Percentiles rank a stretch among this genome's conserved stretches.
phyloP scores from a whole-genome alignment of 2,888 invertebrate species.

The Pristionchus mayeri region DNA sequence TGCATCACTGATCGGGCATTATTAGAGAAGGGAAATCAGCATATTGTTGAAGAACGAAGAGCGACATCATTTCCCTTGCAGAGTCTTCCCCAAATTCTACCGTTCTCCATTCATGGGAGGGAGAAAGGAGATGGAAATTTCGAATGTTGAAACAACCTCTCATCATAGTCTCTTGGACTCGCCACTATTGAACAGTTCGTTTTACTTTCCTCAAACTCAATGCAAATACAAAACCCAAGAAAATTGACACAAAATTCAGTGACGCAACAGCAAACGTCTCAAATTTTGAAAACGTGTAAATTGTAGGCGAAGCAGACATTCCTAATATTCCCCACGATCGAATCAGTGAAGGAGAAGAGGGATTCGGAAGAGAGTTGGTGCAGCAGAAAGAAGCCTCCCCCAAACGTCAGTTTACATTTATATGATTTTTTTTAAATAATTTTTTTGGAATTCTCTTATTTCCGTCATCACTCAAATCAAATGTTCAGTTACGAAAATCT shows the following conservation, averaged over 20 bases:
- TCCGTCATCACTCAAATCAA: too few species aligned
- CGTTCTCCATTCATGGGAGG: slow-evolving; percentile 76
- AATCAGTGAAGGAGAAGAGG: background rate
- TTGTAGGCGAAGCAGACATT: slow-evolving; percentile 37
- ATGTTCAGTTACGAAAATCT: too few species aligned
- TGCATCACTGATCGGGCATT: background rate
- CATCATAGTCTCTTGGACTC: background rate
- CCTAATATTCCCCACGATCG: slow-evolving; percentile 21
- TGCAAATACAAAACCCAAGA: too few species aligned
- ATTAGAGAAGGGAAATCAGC: too few species aligned
- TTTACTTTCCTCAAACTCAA: background rate
- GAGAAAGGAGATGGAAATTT: slow-evolving; percentile 47
- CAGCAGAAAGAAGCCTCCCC: background rate
- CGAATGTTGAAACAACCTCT: background rate
- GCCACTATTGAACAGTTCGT: slow-evolving; percentile 28
- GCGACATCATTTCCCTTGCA: slow-evolving; percentile 62
- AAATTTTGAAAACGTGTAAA: background rate
- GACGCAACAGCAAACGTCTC: background rate
- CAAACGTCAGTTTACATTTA: background rate
- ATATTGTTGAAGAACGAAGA: too few species aligned
- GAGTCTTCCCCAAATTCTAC: slow-evolving; percentile 81
- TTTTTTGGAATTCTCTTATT: too few species aligned
- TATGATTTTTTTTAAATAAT: background rate
- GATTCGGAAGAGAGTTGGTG: background rate
- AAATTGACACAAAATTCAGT: background rate